A percentile compares a stretch with the other conserved stretches of the same genome.
Conservation (phyloP, 1,140 invertebrate genomes). For the Pomacea maculata region DNA sequence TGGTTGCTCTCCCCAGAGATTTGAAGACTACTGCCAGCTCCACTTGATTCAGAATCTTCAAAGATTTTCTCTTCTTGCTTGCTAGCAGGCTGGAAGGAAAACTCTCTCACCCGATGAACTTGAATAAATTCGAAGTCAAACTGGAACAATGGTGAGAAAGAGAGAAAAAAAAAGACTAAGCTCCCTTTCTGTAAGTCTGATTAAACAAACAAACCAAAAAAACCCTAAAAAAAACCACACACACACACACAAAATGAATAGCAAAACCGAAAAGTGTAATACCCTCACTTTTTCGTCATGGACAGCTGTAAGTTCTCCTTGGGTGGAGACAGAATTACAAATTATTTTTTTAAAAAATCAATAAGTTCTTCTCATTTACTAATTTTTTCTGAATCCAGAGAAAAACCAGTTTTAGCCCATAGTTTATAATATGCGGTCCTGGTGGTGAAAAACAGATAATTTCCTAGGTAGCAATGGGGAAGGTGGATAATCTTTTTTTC, state of each 20-base stretch:
- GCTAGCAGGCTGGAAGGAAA: slow-evolving; percentile 73
- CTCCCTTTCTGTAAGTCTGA: background rate
- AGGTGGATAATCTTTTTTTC: too few species aligned
- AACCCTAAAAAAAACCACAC: slow-evolving; percentile 3
- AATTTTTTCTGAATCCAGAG: background rate
- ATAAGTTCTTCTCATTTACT: background rate
- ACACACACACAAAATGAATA: too few species aligned
- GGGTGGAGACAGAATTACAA: too few species aligned
- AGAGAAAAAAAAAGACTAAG: background rate
- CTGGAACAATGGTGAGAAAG: slow-evolving; percentile 60
- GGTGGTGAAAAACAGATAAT: too few species aligned
- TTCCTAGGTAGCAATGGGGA: too few species aligned
- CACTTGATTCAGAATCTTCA: slow-evolving; percentile 32
- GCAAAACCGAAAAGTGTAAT: background rate
- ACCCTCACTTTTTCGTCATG: background rate
- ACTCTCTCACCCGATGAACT: slow-evolving; percentile 78
- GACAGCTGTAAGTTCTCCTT: background rate
- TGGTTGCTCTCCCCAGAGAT: background rate
- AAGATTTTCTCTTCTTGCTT: slow-evolving; percentile 34
- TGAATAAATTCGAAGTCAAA: slow-evolving; percentile 82
- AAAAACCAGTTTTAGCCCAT: too few species aligned
- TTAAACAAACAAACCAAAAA: background rate
- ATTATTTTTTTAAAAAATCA: background rate
- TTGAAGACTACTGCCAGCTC: slow-evolving; percentile 17
- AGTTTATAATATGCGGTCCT: too few species aligned